Evolutionary conservation across 2,113 vertebrate genomes (phyloP).

Genomic region (Phaethornis superciliosus): DNA sequence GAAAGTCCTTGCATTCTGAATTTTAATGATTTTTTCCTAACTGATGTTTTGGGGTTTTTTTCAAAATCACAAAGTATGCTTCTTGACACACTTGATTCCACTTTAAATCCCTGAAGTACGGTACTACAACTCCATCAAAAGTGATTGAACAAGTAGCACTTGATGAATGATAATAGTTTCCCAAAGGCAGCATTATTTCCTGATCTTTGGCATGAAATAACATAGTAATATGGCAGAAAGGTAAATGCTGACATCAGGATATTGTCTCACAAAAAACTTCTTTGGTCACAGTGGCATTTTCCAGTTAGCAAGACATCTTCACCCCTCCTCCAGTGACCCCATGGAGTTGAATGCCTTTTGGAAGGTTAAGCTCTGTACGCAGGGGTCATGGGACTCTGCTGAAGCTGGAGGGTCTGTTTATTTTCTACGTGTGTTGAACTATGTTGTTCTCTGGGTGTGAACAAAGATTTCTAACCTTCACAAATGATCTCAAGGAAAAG

Average conservation of each 20-base stretch:
- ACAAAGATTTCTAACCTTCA: slow-evolving; percentile 24
- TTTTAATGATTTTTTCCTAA: neutral
- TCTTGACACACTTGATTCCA: neutral
- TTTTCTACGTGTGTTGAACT: slow-evolving; percentile 58
- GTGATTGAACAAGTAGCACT: neutral
- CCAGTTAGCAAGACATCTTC: slow-evolving; percentile 30
- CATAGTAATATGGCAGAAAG: neutral
- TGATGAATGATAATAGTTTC: neutral
- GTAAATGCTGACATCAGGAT: slow-evolving; percentile 25
- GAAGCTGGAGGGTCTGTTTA: slow-evolving; percentile 40
- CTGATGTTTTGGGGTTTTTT: neutral
- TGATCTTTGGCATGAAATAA: slow-evolving; percentile 30
- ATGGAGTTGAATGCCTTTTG: neutral
- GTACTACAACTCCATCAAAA: neutral
- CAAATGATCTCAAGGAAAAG: neutral
- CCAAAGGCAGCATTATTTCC: neutral
- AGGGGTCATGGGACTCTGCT: slow-evolving; percentile 55
- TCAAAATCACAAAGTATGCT: neutral
- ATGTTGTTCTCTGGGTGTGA: slow-evolving; percentile 37
- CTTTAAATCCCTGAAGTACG: neutral
- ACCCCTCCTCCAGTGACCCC: slow-evolving; percentile 44
- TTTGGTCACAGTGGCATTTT: slow-evolving; percentile 24
- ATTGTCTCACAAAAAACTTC: neutral
- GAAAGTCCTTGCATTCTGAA: neutral
- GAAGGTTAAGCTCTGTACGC: slow-evolving; percentile 59